Conservation (phyloP, 2,888 invertebrate genomes). For the Lepidonotus clava region DNA sequence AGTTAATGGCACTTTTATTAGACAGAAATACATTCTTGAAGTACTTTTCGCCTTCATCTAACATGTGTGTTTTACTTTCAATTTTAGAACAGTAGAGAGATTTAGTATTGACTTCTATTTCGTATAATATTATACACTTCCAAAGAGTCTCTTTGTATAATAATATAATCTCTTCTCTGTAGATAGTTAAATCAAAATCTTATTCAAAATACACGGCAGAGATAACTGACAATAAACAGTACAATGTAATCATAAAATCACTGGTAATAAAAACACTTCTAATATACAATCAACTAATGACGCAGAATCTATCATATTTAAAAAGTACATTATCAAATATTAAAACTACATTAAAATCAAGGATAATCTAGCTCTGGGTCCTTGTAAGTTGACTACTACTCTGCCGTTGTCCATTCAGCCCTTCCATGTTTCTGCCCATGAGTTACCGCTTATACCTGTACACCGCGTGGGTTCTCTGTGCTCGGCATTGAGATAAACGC, state of each 20-base stretch:
- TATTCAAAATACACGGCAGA: neutral
- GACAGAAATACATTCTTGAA: neutral
- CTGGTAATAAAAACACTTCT: too few relatives aligned
- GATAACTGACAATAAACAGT: too few relatives aligned
- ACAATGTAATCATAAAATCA: too few relatives aligned
- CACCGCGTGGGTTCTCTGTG: neutral
- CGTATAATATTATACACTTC: neutral
- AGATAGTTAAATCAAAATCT: neutral
- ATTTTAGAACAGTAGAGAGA: neutral
- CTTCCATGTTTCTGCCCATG: neutral
- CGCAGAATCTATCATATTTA: neutral
- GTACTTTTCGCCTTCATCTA: neutral
- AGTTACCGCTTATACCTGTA: neutral
- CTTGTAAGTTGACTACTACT: neutral
- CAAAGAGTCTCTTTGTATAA: neutral
- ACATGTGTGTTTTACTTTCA: neutral
- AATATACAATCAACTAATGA: neutral
- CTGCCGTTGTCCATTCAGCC: conserved; percentile 5
- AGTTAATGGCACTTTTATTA: too few relatives aligned
- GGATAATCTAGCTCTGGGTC: neutral
- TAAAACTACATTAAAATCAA: neutral
- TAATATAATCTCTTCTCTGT: neutral
- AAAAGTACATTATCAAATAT: neutral
- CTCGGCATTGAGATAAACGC: conserved; percentile 35
- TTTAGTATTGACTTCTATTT: too few relatives aligned